These are phyloP conservation scores for Ophioninae sp. DNA, from an alignment of 2,888 invertebrate species.

Conservation along the genomic window DNA sequence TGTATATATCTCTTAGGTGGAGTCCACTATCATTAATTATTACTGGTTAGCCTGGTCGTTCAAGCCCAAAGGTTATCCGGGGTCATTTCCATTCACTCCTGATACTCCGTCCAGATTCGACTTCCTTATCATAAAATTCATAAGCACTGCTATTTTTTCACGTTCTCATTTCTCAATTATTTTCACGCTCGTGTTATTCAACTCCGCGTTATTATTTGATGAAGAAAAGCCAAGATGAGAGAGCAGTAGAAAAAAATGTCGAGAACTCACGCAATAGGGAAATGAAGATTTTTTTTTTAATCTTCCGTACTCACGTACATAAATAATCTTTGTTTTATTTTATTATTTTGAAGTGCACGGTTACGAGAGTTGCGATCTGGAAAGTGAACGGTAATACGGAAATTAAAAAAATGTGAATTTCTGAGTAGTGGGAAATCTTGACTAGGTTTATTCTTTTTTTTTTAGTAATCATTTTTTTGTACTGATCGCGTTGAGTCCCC, in stretches of 20 bases:
- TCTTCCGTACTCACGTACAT: background rate
- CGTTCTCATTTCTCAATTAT: background rate
- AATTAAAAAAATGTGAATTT: too few species aligned
- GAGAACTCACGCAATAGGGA: background rate
- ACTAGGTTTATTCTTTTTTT: too few species aligned
- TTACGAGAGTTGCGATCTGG: background rate
- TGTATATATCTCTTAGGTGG: background rate
- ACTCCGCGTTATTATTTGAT: background rate
- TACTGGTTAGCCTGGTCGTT: constrained; percentile 8
- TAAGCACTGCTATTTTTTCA: background rate
- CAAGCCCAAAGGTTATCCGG: constrained; percentile 26
- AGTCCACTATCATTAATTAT: constrained; percentile 19
- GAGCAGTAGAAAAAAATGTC: background rate
- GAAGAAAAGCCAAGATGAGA: background rate
- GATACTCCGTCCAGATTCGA: constrained; percentile 7
- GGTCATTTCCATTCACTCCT: constrained; percentile 20
- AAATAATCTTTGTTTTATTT: background rate
- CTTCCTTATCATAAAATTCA: background rate
- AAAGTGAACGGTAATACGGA: background rate
- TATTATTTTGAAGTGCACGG: background rate
- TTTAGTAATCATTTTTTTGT: too few species aligned
- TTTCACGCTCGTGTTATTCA: background rate
- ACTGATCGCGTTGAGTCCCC: too few species aligned
- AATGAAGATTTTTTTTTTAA: background rate
- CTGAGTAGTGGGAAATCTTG: too few species aligned